phyloP scores from a whole-genome alignment of 2,797 vertebrate genomes.

The Chromis chromis region DNA sequence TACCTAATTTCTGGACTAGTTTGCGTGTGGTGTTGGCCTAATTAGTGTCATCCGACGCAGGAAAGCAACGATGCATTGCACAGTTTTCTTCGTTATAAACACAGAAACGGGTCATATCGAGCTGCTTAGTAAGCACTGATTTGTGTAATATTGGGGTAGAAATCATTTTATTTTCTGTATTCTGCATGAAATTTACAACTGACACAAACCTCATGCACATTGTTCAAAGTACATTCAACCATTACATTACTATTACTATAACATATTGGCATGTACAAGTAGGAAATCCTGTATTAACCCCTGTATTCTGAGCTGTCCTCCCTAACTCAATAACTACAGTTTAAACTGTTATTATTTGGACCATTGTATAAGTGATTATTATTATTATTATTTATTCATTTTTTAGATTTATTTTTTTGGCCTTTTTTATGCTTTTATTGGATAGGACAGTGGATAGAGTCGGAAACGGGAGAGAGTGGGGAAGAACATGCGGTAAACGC shows the following conservation, averaged over 20 bases:
- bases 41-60: conserved; percentile 19
- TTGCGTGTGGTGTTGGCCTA: conserved; percentile 7
- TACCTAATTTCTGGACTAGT: conserved; percentile 39
- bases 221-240: background rate
- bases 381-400: too few species aligned
- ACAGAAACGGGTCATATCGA: conserved; percentile 21
- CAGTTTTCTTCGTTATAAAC: background rate
- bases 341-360: too few species aligned
- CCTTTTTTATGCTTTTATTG: too few species aligned
- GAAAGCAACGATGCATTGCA: conserved; percentile 9
- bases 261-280: background rate
- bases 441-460: too few species aligned
- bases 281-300: background rate
- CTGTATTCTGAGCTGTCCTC: background rate
- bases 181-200: background rate
- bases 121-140: background rate
- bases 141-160: background rate
- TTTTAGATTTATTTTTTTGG: too few species aligned
- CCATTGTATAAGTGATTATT: background rate
- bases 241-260: too few species aligned
- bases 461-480: too few species aligned
- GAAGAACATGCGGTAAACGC: too few species aligned
- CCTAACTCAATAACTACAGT: too few species aligned
- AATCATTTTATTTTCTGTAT: background rate
- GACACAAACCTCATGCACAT: background rate